Evolutionary conservation across 2,797 vertebrate genomes (phyloP), one percentile per base, ranked within the genome.

Genomic region (Xiphophorus birchmanni): DNA sequence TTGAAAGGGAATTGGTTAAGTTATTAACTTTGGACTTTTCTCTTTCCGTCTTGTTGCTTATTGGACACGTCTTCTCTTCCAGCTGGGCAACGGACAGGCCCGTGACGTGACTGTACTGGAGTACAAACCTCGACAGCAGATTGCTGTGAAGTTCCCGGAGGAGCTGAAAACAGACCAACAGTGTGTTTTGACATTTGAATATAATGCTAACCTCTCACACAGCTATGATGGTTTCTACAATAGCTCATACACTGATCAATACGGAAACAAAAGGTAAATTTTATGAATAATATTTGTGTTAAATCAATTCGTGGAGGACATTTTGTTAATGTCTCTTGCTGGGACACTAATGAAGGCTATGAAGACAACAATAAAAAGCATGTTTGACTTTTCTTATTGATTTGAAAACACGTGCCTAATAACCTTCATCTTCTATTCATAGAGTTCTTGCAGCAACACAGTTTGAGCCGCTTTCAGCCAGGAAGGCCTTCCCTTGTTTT

Each of bases 401-500:
- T 81, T 83, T 81, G 40, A 44, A 11, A 78, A 8, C 0, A 60
- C 73, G 73, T 37, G 44, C 1, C 17, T 29, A 37, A 71, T 60
- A 13, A 47, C 15, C 8, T 37, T 79, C 42, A 37, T 45, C 7
- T 86, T 8, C 86, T 73, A 12, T 87, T 69, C 48, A 73, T 91
- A 99, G 97, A 87, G 96, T 97, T 89, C 95, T 99, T 82, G 97
- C 97, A 90, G 98, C 98, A 79, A 99, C 98, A 82, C 98, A 99
- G 74, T 99, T 99, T 95, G 98, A 99, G 91, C 98, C 98, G 0
- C 88, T 98, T 58, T 96, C 95, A 80, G 98, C 98, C 76, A 95
- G 98, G 84, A 97, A 96, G 92, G 97, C 97, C 90, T 99, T 99
- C 92, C 98, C 98, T 1, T 99, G 98, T 94, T 99, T 99, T 93